These are phyloP conservation scores for Dicranocentrus wangi DNA, from an alignment of 2,888 invertebrate species.

Conservation along the genomic window DNA sequence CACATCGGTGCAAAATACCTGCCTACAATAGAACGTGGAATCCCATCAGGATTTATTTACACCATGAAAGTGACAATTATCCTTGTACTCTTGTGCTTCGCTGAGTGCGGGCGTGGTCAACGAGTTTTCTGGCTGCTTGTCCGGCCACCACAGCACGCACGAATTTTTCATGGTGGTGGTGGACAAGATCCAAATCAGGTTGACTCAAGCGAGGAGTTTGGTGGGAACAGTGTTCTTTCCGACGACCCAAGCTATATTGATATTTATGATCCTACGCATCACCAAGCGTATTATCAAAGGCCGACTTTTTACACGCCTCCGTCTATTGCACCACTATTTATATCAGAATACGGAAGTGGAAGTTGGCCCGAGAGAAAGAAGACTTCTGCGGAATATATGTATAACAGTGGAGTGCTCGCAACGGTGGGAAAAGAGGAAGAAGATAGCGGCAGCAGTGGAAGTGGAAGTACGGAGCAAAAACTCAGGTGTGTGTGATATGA, in stretches of 20 bases:
- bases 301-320: neutral
- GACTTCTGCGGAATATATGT: neutral
- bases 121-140: constrained; percentile 13
- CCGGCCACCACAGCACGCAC: neutral
- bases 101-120: neutral
- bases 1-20: no score
- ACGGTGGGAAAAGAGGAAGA: constrained; percentile 19
- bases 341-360: constrained; percentile 22
- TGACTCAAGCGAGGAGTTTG: neutral
- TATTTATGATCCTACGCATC: neutral
- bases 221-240: neutral
- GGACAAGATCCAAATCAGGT: neutral
- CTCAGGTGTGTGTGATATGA: neutral
- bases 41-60: no score
- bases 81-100: neutral
- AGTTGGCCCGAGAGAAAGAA: neutral
- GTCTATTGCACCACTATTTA: neutral
- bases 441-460: neutral
- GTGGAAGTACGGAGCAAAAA: constrained; percentile 16
- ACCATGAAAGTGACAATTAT: constrained; percentile 3
- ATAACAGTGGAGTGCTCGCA: neutral
- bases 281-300: constrained; percentile 3
- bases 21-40: no score
- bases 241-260: neutral
- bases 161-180: no score